These are phyloP conservation scores for Meles meles DNA, from an alignment of 2,113 vertebrate genomes.

Conservation along the genomic window DNA sequence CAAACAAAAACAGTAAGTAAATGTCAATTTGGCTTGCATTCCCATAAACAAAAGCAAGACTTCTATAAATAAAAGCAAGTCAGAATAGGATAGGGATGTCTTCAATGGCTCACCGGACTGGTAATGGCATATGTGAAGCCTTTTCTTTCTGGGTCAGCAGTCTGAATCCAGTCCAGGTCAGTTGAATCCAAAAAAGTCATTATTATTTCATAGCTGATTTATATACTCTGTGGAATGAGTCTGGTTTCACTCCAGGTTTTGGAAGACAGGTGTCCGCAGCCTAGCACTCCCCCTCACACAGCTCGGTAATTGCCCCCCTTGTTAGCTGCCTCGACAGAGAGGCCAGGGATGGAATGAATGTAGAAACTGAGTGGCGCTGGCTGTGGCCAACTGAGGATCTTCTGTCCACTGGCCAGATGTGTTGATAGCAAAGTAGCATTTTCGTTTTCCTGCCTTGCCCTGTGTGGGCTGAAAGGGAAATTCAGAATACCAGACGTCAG, in stretches of 20 bases:
- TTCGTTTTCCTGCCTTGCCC: not conserved
- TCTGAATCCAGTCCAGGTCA: slow-evolving; percentile 50
- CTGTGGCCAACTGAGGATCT: not conserved
- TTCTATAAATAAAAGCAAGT: slow-evolving; percentile 9
- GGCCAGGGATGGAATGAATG: slow-evolving; percentile 36
- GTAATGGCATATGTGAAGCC: not conserved
- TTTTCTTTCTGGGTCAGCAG: slow-evolving; percentile 53
- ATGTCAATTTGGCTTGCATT: not conserved
- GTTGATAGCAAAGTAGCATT: not conserved
- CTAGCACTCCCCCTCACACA: not conserved
- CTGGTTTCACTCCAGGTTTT: not conserved
- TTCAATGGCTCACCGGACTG: not conserved
- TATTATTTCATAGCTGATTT: slow-evolving; percentile 59
- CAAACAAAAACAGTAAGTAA: not conserved
- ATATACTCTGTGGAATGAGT: not conserved
- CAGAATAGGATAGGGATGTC: not conserved
- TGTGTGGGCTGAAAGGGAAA: not conserved
- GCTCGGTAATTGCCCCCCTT: slow-evolving; percentile 21
- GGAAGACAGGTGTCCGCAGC: not conserved
- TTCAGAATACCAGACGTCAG: slow-evolving; percentile 10
- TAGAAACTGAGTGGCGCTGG: not conserved
- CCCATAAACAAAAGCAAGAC: not conserved
- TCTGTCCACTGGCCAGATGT: not conserved
- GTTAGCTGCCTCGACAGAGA: slow-evolving; percentile 33
- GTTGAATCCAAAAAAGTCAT: slow-evolving; percentile 62